Conservation (phyloP, 1,140 invertebrate species). For the Leptinotarsa undecemlineata region DNA sequence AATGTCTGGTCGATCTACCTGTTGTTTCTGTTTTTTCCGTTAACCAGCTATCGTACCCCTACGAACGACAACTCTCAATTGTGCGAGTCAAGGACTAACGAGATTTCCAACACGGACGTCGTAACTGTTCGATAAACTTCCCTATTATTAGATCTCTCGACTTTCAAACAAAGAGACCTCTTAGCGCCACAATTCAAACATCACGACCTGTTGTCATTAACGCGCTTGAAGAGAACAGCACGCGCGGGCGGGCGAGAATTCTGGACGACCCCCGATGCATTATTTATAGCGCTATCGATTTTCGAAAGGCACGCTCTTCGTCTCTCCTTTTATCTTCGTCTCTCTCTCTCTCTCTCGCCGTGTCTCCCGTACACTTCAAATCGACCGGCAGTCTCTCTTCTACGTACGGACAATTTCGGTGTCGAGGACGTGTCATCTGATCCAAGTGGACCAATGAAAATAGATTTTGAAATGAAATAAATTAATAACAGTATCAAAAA, state of each 20-base stretch:
- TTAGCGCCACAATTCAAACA: background rate
- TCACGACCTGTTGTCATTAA: slow-evolving; percentile 13
- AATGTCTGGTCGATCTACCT: too few species aligned
- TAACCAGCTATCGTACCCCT: too few species aligned
- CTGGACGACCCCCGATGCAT: slow-evolving; percentile 18
- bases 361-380: background rate
- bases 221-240: background rate
- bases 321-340: slow-evolving; percentile 9
- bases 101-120: too few species aligned
- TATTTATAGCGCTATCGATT: slow-evolving; percentile 21
- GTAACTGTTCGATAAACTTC: too few species aligned
- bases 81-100: too few species aligned
- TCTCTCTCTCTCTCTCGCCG: slow-evolving; percentile 4
- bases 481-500: too few species aligned
- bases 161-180: too few species aligned
- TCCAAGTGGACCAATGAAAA: too few species aligned
- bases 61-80: too few species aligned
- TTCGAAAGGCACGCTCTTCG: slow-evolving; percentile 12
- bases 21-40: too few species aligned
- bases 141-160: too few species aligned
- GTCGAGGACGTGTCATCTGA: background rate
- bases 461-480: too few species aligned
- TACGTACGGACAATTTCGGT: background rate
- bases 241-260: slow-evolving; percentile 8
- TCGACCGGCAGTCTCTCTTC: background rate